Percentiles rank a stretch among this genome's conserved stretches.
Evolutionary conservation across 1,140 invertebrate species (phyloP).

Genomic region (Temnothorax nylanderi): DNA sequence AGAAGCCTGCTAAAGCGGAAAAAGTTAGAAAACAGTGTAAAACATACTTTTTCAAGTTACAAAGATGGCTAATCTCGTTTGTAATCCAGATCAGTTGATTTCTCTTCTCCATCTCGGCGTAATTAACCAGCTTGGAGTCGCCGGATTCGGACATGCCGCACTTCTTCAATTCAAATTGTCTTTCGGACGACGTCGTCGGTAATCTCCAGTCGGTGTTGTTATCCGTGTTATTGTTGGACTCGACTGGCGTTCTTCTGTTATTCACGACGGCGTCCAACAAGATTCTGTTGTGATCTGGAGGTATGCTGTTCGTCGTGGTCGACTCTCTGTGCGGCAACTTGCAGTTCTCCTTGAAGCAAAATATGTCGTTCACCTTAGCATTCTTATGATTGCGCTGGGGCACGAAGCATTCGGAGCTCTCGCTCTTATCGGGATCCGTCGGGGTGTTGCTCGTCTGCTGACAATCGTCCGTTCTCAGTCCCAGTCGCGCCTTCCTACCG

Average conservation of each 20-base stretch:
- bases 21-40: not conserved
- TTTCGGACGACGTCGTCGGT: slow-evolving; percentile 79
- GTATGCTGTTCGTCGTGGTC: slow-evolving; percentile 75
- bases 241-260: slow-evolving; percentile 46
- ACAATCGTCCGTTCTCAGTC: slow-evolving; percentile 80
- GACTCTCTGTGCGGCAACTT: slow-evolving; percentile 67
- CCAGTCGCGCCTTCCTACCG: slow-evolving; percentile 82
- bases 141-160: slow-evolving; percentile 77
- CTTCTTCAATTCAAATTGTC: slow-evolving; percentile 76
- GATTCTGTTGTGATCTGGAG: slow-evolving; percentile 76
- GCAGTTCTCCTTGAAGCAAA: slow-evolving; percentile 74
- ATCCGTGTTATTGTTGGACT: slow-evolving; percentile 70
- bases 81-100: slow-evolving; percentile 86
- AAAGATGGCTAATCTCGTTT: slow-evolving; percentile 85
- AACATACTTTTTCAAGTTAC: slow-evolving; percentile 84
- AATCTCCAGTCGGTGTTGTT: slow-evolving; percentile 79
- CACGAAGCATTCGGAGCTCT: slow-evolving; percentile 83
- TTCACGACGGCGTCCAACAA: slow-evolving; percentile 75
- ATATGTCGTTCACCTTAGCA: slow-evolving; percentile 75
- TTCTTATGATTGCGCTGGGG: slow-evolving; percentile 76
- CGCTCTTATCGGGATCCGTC: slow-evolving; percentile 79
- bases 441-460: slow-evolving; percentile 69
- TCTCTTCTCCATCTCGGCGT: slow-evolving; percentile 84
- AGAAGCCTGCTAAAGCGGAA: not conserved
- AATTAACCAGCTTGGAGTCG: slow-evolving; percentile 80